These are phyloP conservation scores for Epistrophe eligans DNA, from an alignment of 2,888 invertebrate species.

Conservation along the genomic window DNA sequence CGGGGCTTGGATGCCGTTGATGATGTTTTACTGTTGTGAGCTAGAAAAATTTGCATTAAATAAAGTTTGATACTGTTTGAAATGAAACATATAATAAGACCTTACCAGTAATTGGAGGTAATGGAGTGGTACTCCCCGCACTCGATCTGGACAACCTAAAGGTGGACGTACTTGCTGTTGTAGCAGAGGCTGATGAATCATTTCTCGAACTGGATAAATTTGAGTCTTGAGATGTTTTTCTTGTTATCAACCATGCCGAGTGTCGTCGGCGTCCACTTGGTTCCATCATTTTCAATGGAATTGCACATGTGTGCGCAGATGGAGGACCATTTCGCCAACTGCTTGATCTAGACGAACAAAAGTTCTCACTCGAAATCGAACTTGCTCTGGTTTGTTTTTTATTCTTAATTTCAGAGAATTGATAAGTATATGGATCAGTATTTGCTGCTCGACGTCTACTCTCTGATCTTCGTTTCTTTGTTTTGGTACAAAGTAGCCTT, in stretches of 20 bases:
- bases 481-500: slow-evolving; percentile 81
- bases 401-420: slow-evolving; percentile 89
- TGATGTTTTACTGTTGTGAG: slow-evolving; percentile 81
- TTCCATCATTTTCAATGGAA: slow-evolving; percentile 89
- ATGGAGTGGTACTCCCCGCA: slow-evolving; percentile 85
- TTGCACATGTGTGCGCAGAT: slow-evolving; percentile 88
- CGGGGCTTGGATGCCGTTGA: slow-evolving; percentile 87
- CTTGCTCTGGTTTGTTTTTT: slow-evolving; percentile 91
- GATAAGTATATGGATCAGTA: slow-evolving; percentile 89
- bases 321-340: slow-evolving; percentile 92
- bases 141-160: slow-evolving; percentile 95
- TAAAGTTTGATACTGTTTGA: not conserved
- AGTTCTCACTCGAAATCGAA: slow-evolving; percentile 95
- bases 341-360: slow-evolving; percentile 94
- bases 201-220: slow-evolving; percentile 95
- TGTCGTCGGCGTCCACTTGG: slow-evolving; percentile 89
- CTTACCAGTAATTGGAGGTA: slow-evolving; percentile 83
- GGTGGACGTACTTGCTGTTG: slow-evolving; percentile 95
- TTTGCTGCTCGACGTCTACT: slow-evolving; percentile 84
- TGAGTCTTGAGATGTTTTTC: slow-evolving; percentile 96
- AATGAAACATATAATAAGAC: not conserved
- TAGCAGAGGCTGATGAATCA: slow-evolving; percentile 95
- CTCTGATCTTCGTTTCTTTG: slow-evolving; percentile 78
- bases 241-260: slow-evolving; percentile 94
- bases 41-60: slow-evolving; percentile 72